Percentiles rank a stretch among this genome's conserved stretches.
These are phyloP conservation scores for Brachionus plicatilis DNA, from an alignment of 1,140 invertebrate species.

Conservation along the genomic window DNA sequence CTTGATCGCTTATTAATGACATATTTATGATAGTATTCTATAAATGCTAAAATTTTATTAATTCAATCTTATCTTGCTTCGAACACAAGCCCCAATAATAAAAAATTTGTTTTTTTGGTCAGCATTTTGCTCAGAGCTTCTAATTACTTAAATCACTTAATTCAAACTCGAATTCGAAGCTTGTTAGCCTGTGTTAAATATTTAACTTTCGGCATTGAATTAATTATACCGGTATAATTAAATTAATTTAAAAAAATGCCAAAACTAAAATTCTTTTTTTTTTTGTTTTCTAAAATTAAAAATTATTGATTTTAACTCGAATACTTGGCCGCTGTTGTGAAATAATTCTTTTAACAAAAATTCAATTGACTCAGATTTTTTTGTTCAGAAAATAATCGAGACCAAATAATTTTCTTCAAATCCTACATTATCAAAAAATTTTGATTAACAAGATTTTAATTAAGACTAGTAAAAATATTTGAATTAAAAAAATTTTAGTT, in stretches of 20 bases:
- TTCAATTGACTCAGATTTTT: neutral
- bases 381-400: neutral
- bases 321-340: no score
- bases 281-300: neutral
- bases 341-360: no score
- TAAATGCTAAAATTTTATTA: neutral
- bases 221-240: neutral
- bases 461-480: neutral
- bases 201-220: neutral
- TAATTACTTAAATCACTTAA: neutral
- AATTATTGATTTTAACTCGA: neutral
- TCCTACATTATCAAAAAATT: neutral
- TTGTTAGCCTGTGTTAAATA: neutral
- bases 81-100: neutral
- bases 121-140: neutral
- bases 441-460: neutral
- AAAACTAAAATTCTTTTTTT: neutral
- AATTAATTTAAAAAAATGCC: neutral
- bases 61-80: neutral
- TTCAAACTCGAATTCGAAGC: neutral
- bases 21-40: neutral
- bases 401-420: neutral
- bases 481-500: neutral
- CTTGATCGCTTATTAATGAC: neutral
- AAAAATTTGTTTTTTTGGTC: neutral